A percentile compares a stretch with the other conserved stretches of the same genome.
Evolutionary conservation across 2,113 vertebrate species (phyloP).

Genomic region (Oxygymnocypris stewartii): DNA sequence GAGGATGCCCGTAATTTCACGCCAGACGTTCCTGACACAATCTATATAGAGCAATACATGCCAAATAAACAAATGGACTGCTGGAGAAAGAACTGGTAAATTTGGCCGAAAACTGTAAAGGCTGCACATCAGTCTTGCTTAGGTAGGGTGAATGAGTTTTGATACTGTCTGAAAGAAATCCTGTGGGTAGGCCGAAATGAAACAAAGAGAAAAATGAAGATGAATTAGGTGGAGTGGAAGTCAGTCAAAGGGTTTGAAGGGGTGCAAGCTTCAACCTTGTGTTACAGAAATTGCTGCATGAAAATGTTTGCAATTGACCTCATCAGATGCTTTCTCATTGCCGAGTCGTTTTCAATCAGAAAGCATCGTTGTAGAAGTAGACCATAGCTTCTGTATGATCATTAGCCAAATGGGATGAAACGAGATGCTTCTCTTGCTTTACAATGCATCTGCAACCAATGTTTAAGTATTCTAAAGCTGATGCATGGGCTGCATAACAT

Average conservation of each 20-base stretch:
- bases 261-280: constrained; percentile 11
- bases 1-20: background rate
- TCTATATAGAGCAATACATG: background rate
- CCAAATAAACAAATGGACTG: constrained; percentile 26
- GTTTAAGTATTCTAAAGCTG: constrained; percentile 28
- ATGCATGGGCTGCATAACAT: background rate
- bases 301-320: constrained; percentile 48
- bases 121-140: constrained; percentile 18
- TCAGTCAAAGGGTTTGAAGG: background rate
- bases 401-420: constrained; percentile 62
- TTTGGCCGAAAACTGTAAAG: background rate
- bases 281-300: background rate
- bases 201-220: constrained; percentile 38
- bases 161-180: constrained; percentile 42
- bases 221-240: constrained; percentile 11
- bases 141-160: constrained; percentile 34
- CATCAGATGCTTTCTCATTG: constrained; percentile 33
- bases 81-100: constrained; percentile 13
- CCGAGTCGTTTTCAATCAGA: constrained; percentile 70
- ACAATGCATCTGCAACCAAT: constrained; percentile 14
- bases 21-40: background rate
- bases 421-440: constrained; percentile 48
- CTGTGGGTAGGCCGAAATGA: background rate
- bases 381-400: constrained; percentile 56
- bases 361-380: constrained; percentile 68